These are phyloP conservation scores for Apamea crenata DNA, from an alignment of 2,888 invertebrate species.

Conservation along the genomic window DNA sequence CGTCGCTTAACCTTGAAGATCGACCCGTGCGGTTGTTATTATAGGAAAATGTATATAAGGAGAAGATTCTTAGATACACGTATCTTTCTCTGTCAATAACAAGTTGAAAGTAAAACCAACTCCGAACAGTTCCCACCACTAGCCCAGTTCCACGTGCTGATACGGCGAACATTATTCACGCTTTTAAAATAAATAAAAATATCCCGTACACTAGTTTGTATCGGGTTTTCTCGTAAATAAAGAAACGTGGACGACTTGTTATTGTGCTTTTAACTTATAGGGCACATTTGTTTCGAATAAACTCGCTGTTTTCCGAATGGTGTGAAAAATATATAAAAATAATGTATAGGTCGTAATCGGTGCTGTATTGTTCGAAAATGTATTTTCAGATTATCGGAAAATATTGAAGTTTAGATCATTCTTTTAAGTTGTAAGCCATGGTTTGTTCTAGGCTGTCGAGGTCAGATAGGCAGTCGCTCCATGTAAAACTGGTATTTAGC, in stretches of 20 bases:
- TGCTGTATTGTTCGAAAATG: slow-evolving; percentile 6
- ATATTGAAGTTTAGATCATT: neutral
- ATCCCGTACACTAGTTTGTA: slow-evolving; percentile 62
- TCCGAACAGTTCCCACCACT: slow-evolving; percentile 50
- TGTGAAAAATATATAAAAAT: slow-evolving; percentile 62
- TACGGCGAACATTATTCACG: slow-evolving; percentile 68
- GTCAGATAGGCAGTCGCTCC: neutral
- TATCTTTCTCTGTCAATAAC: neutral
- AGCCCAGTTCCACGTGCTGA: slow-evolving; percentile 62
- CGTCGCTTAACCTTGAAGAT: neutral
- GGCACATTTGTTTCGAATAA: slow-evolving; percentile 64
- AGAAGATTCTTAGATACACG: neutral
- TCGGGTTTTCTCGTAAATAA: slow-evolving; percentile 67
- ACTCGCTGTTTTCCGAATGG: slow-evolving; percentile 49
- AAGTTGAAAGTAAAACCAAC: slow-evolving; percentile 3
- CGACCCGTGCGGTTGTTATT: neutral
- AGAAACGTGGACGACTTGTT: slow-evolving; percentile 64
- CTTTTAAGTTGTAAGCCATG: neutral
- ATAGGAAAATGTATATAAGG: neutral
- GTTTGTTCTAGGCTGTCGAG: neutral
- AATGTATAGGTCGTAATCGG: slow-evolving; percentile 41
- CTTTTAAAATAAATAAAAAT: slow-evolving; percentile 71
- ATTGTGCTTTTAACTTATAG: slow-evolving; percentile 69
- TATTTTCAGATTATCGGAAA: slow-evolving; percentile 9
- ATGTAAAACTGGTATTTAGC: neutral